These are phyloP conservation scores for Dromococcyx pavoninus DNA, from an alignment of 2,797 vertebrate genomes.

Conservation along the genomic window DNA sequence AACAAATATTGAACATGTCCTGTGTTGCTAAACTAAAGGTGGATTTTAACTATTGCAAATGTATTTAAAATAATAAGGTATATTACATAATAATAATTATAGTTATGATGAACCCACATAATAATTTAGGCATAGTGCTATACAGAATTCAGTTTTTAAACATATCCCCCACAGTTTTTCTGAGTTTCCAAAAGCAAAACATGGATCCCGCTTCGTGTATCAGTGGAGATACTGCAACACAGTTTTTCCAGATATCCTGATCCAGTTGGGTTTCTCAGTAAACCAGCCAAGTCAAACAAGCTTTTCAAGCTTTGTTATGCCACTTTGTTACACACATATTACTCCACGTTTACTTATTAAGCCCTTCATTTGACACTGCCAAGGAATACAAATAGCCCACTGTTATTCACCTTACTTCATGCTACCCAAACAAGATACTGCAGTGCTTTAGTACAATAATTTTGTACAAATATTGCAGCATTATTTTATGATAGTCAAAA, in stretches of 20 bases:
- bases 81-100: neutral
- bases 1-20: neutral
- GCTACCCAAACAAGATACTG: neutral
- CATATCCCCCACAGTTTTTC: neutral
- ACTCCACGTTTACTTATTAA: neutral
- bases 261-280: neutral
- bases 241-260: neutral
- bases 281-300: neutral
- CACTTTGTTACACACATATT: neutral
- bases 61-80: neutral
- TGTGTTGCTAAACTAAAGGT: neutral
- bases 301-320: neutral
- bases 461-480: neutral
- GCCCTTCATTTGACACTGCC: neutral
- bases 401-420: neutral
- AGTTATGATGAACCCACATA: neutral
- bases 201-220: neutral
- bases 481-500: neutral
- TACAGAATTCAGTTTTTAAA: neutral
- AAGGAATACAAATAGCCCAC: neutral
- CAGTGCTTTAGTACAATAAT: neutral
- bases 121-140: neutral
- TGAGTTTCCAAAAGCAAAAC: neutral
- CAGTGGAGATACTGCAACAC: neutral
- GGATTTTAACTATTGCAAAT: neutral